phyloP scores from a whole-genome alignment of 2,888 invertebrate species.

The Eurytoma adleriae region DNA sequence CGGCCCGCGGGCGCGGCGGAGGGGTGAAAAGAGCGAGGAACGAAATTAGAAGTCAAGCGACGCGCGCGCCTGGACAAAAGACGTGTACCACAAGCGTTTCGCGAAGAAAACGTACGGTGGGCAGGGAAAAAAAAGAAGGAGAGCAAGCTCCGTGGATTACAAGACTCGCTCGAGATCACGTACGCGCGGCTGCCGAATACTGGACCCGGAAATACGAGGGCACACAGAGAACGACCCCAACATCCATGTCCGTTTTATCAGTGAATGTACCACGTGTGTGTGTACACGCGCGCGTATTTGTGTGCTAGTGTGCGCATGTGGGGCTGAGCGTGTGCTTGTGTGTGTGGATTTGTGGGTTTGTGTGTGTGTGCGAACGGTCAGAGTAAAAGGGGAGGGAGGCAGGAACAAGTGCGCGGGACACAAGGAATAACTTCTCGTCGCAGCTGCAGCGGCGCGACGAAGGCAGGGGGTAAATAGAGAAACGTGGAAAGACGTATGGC shows the following conservation, averaged over 20 bases:
- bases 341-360: no score
- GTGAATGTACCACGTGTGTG: no score
- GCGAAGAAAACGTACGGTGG: slow-evolving; percentile 17
- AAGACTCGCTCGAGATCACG: slow-evolving; percentile 33
- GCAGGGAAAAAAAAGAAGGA: not conserved
- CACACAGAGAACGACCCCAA: slow-evolving; percentile 28
- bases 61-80: slow-evolving; percentile 3
- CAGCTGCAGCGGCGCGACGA: slow-evolving; percentile 20
- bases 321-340: no score
- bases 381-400: not conserved
- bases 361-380: slow-evolving; percentile 12
- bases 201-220: slow-evolving; percentile 29
- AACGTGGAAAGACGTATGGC: slow-evolving; percentile 11
- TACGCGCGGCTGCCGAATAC: slow-evolving; percentile 29
- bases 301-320: no score
- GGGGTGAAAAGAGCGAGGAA: not conserved
- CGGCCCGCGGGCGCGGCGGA: not conserved
- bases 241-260: no score
- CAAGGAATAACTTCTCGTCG: slow-evolving; percentile 44
- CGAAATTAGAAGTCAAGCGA: slow-evolving; percentile 46
- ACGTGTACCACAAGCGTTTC: slow-evolving; percentile 7
- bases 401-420: slow-evolving; percentile 35
- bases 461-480: slow-evolving; percentile 31
- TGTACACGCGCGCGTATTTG: no score
- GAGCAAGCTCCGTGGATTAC: slow-evolving; percentile 30